Evolutionary conservation across 1,140 invertebrate species (phyloP), one percentile per base, ranked within the genome.

Genomic region (Diachasma alloeum): DNA sequence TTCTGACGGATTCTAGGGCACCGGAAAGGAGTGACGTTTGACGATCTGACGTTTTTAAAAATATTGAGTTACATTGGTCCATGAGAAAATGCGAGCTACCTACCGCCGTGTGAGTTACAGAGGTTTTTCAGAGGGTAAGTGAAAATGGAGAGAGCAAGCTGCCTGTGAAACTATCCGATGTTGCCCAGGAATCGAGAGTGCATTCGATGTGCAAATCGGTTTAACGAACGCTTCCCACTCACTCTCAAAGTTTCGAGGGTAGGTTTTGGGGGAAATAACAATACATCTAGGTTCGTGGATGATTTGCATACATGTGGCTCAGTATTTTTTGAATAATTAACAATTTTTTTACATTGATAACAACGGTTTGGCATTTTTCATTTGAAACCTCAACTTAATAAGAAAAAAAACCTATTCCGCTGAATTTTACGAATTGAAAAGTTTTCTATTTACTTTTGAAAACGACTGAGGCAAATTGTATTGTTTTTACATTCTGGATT

Each of bases 131-230:
- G 8, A 26, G 44, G 37, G 31, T 8, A 31, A 31, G 31, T 31
- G 42, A 69, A 22, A 75, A 70, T 24, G 46, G 31, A 59, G 19
- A 67, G 17, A 17, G 6, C 11, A 36, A 66, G n/a, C 56, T 56
- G 68, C 74, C 66, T 69, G 76, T 74, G 44, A 73, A 59, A 70
- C 15, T 69, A 70, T 17, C 71, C 63, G 63, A 77, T 69, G 71
- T 68, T 73, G 13, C 71, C 59, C 36, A 11, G n/a, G 37, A 73
- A 56, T 68, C 24, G 46, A 44, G 37, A 79, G 74, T 79, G 78
- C 78, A 79, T 76, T 79, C 78, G 46, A 79, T 77, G 75, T 79
- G 78, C 78, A 79, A 79, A 79, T 79, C 78, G 71, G 75, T 79
- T 79, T 79, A 79, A 72, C 71, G 24, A 69, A 71, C 74, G 37